Conservation (phyloP, 2,797 vertebrate genomes). For the Sebastes iracundus region DNA sequence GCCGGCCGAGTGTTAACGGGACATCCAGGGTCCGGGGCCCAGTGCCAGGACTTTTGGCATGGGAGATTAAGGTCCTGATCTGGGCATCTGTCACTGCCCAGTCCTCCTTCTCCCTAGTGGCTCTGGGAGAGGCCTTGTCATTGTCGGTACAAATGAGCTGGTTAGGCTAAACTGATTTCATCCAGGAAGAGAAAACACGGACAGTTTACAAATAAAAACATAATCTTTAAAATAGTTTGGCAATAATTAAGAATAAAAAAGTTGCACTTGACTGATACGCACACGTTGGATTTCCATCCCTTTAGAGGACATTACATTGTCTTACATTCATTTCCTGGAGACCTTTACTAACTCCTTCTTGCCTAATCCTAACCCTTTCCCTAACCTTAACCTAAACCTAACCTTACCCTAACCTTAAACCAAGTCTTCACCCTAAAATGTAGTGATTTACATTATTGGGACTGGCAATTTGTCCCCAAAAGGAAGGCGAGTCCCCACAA, state of each 20-base stretch:
- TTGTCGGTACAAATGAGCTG: background rate
- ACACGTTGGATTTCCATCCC: no score
- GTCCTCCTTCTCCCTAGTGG: slow-evolving; percentile 19
- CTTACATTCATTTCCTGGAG: no score
- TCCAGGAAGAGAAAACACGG: background rate
- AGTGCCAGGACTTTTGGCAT: slow-evolving; percentile 74
- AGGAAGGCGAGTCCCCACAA: no score
- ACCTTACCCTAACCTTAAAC: no score
- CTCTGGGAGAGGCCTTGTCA: slow-evolving; percentile 6
- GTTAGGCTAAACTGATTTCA: background rate
- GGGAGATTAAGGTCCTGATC: slow-evolving; percentile 73
- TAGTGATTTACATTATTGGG: no score
- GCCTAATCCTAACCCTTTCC: no score
- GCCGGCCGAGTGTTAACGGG: slow-evolving; percentile 65
- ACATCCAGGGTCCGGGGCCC: slow-evolving; percentile 65
- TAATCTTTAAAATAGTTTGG: background rate
- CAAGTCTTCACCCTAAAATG: no score
- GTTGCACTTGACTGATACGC: background rate
- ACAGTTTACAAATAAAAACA: background rate
- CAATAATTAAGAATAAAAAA: background rate
- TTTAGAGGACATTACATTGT: no score
- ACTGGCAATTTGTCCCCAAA: no score
- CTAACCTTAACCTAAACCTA: no score
- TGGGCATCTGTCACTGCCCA: slow-evolving; percentile 71
- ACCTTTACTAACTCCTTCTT: no score